phyloP scores from a whole-genome alignment of 2,113 vertebrate genomes.

The Noturus placidus region DNA sequence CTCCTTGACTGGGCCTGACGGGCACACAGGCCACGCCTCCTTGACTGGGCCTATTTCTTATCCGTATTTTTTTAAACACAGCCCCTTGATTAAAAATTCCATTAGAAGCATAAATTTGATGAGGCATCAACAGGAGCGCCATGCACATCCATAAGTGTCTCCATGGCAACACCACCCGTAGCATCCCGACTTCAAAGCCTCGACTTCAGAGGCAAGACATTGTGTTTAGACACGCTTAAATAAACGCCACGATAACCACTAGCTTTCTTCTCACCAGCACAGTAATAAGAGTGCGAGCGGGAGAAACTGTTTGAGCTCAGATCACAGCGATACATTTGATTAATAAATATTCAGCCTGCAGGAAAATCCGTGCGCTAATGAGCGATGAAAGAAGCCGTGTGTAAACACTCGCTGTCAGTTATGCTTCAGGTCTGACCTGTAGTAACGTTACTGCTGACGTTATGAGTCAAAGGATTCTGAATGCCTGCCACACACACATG shows the following conservation, averaged over 20 bases:
- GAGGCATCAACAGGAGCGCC: slow-evolving; percentile 43
- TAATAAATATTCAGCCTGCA: slow-evolving; percentile 6
- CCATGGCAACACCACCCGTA: slow-evolving; percentile 49
- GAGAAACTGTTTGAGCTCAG: neutral
- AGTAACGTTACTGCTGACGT: slow-evolving; percentile 27
- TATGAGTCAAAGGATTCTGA: slow-evolving; percentile 34
- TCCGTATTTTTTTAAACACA: neutral
- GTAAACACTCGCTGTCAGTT: slow-evolving; percentile 11
- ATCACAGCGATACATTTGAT: neutral
- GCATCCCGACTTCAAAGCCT: slow-evolving; percentile 29
- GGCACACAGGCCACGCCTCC: neutral
- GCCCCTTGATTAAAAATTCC: slow-evolving; percentile 36
- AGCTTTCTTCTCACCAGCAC: neutral
- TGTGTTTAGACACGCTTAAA: slow-evolving; percentile 12
- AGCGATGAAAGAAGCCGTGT: neutral
- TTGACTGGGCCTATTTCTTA: neutral
- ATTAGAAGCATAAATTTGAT: slow-evolving; percentile 51
- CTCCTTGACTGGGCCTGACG: neutral
- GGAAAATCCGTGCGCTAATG: neutral
- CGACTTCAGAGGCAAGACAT: slow-evolving; percentile 32
- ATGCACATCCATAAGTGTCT: slow-evolving; percentile 32
- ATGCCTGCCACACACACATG: slow-evolving; percentile 18
- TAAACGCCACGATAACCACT: slow-evolving; percentile 12
- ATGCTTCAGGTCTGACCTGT: slow-evolving; percentile 28
- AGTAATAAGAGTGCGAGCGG: neutral